A percentile compares a stretch with the other conserved stretches of the same genome.
phyloP scores from a whole-genome alignment of 2,888 invertebrate genomes.

The Petrolisthes manimaculis region DNA sequence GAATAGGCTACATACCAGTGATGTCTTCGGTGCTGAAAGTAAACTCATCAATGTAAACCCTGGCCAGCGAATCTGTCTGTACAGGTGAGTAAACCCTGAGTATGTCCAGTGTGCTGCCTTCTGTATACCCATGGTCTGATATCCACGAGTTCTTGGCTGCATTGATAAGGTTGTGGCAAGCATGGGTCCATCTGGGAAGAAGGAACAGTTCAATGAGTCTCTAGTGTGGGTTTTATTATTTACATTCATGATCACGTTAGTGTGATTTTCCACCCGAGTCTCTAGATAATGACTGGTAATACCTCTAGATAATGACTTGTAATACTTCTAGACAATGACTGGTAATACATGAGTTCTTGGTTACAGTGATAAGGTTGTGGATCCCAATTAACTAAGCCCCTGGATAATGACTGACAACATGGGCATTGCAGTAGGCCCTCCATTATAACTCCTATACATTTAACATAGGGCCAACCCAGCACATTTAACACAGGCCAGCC shows the following conservation, averaged over 20 bases:
- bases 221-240: too few species aligned
- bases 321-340: too few species aligned
- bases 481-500: too few species aligned
- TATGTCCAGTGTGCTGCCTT: not conserved
- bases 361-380: not conserved
- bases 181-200: conserved; percentile 26
- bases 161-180: not conserved
- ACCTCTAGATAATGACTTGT: too few species aligned
- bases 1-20: conserved; percentile 19
- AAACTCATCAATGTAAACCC: conserved; percentile 25
- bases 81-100: not conserved
- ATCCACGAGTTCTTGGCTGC: conserved; percentile 9
- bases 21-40: not conserved
- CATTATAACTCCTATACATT: too few species aligned
- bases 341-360: not conserved
- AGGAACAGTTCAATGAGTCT: too few species aligned
- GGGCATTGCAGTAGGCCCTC: too few species aligned
- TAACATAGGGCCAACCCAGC: too few species aligned
- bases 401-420: too few species aligned
- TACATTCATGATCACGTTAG: too few species aligned
- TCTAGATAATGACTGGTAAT: too few species aligned
- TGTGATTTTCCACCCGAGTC: too few species aligned
- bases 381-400: not conserved
- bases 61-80: not conserved
- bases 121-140: not conserved